Evolutionary conservation across 2,888 invertebrate species (phyloP).

Genomic region (Lasioglossum figueresi): DNA sequence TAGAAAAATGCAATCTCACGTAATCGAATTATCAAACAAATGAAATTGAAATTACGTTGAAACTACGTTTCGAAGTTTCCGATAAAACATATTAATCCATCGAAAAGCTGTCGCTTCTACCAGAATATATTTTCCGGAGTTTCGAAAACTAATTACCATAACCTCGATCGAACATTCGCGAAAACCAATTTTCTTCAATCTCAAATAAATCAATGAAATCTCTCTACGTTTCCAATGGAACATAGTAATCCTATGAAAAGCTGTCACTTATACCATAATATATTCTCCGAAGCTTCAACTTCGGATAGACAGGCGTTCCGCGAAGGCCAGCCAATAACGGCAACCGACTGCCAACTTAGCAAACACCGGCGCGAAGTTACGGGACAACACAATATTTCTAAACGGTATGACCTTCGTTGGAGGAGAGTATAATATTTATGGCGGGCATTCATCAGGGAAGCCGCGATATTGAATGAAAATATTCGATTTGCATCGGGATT

Average conservation of each 20-base stretch:
- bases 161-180: not conserved
- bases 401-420: not conserved
- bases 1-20: not conserved
- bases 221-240: not conserved
- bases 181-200: not conserved
- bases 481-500: constrained; percentile 6
- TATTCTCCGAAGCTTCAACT: not conserved
- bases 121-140: not conserved
- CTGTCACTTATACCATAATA: not conserved
- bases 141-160: not conserved
- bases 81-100: not conserved
- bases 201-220: not conserved
- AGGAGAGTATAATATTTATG: not conserved
- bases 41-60: not conserved
- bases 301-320: not conserved
- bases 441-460: not conserved
- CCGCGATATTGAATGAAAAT: not conserved
- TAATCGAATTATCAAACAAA: not conserved
- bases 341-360: not conserved
- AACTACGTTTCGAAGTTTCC: not conserved
- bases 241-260: not conserved
- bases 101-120: not conserved
- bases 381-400: not conserved
- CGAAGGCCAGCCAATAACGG: not conserved
- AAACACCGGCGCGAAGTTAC: not conserved